These are phyloP conservation scores for Palythoa heliodiscus DNA, from an alignment of 92 coral and sea anemone genomes.

Conservation along the genomic window DNA sequence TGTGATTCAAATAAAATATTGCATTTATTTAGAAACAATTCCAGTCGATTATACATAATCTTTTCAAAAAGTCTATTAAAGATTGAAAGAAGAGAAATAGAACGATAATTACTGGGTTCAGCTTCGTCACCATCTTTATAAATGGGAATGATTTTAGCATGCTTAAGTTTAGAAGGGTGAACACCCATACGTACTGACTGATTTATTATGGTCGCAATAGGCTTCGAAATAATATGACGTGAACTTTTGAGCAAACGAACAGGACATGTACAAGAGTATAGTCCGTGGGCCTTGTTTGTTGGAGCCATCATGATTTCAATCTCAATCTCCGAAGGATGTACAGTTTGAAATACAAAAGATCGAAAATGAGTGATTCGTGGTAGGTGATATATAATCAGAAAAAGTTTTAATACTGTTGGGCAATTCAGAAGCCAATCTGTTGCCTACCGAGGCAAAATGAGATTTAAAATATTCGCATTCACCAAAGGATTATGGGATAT, in stretches of 20 bases:
- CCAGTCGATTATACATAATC: neutral
- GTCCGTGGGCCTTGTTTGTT: slow-evolving; percentile 17
- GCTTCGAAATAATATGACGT: slow-evolving; percentile 14
- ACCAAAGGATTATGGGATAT: neutral
- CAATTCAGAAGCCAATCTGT: neutral
- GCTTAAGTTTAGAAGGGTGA: slow-evolving; percentile 38
- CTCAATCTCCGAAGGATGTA: too few relatives aligned
- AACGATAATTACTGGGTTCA: too few relatives aligned
- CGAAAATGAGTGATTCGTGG: neutral
- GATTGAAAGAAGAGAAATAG: too few relatives aligned
- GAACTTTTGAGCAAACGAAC: slow-evolving; percentile 21
- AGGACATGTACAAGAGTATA: slow-evolving; percentile 48
- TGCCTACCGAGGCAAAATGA: neutral
- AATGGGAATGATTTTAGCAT: too few relatives aligned
- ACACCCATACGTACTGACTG: slow-evolving; percentile 36
- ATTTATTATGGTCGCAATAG: neutral
- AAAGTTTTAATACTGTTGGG: neutral
- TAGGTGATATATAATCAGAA: slow-evolving; percentile 3
- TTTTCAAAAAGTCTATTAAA: neutral
- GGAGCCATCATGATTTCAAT: slow-evolving; percentile 16
- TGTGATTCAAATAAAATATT: neutral
- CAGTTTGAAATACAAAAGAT: slow-evolving; percentile 33
- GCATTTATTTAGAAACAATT: neutral
- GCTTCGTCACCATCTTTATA: too few relatives aligned
- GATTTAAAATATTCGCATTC: neutral